phyloP scores from a whole-genome alignment of 2,888 invertebrate species.

The Phengaris arion region DNA sequence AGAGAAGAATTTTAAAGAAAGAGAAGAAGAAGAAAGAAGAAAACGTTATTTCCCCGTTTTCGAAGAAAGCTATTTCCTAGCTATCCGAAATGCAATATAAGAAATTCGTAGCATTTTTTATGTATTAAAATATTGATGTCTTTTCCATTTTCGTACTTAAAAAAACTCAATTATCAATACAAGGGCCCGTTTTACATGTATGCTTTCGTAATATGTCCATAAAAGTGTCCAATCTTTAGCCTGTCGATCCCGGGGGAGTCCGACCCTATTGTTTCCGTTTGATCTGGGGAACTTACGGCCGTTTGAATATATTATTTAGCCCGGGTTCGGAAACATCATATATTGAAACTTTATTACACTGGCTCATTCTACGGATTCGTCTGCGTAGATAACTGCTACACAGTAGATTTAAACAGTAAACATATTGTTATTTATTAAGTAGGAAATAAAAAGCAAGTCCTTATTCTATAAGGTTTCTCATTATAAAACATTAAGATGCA shows the following conservation, averaged over 20 bases:
- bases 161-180: conserved; percentile 2
- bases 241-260: neutral
- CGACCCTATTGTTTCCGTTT: conserved; percentile 26
- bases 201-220: conserved; percentile 28
- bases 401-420: no score
- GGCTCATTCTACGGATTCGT: neutral
- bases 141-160: neutral
- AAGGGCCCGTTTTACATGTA: conserved; percentile 11
- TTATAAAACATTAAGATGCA: no score
- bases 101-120: no score
- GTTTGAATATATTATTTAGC: conserved; percentile 30
- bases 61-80: no score
- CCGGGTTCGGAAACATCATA: conserved; percentile 17
- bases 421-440: no score
- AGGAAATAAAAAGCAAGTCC: no score
- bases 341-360: conserved; percentile 21
- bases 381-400: neutral
- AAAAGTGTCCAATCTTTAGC: conserved; percentile 29
- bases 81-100: no score
- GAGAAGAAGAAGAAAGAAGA: no score
- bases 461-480: no score
- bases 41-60: no score
- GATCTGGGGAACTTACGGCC: conserved; percentile 20
- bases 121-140: neutral
- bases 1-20: no score